Evolutionary conservation across 2,888 invertebrate species (phyloP).

Genomic region (Dryomyza anilis): DNA sequence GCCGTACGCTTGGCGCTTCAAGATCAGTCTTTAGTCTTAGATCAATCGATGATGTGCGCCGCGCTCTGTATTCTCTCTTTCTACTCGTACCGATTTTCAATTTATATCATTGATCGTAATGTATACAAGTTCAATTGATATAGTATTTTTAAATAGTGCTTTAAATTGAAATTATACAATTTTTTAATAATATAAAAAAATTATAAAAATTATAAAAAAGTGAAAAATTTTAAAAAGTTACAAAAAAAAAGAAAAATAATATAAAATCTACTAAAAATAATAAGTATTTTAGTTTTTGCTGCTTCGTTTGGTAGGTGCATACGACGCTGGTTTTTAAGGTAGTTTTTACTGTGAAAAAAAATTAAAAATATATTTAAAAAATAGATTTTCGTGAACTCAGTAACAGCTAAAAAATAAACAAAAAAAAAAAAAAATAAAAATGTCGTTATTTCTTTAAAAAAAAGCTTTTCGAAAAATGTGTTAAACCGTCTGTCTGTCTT

Average conservation of each 20-base stretch:
- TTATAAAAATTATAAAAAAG: background rate
- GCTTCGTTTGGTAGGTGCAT: too few relatives aligned
- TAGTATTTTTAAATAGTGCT: background rate
- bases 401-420: too few relatives aligned
- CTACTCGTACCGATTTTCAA: background rate
- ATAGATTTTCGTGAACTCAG: too few relatives aligned
- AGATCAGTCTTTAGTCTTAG: slow-evolving; percentile 12
- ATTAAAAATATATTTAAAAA: too few relatives aligned
- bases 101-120: background rate
- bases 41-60: background rate
- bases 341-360: too few relatives aligned
- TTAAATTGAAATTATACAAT: background rate
- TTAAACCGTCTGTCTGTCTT: too few relatives aligned
- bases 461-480: too few relatives aligned
- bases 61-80: background rate
- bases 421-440: too few relatives aligned
- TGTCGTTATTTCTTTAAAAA: too few relatives aligned
- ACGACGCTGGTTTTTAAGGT: too few relatives aligned
- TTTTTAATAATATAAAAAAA: background rate
- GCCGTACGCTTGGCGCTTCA: background rate
- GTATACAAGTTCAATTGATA: background rate
- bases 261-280: too few relatives aligned
- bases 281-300: too few relatives aligned
- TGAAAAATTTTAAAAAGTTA: background rate
- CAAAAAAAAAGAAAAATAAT: slow-evolving; percentile 4